Conservation (phyloP, 2,888 invertebrate genomes). For the Xestia rhomboidea region DNA sequence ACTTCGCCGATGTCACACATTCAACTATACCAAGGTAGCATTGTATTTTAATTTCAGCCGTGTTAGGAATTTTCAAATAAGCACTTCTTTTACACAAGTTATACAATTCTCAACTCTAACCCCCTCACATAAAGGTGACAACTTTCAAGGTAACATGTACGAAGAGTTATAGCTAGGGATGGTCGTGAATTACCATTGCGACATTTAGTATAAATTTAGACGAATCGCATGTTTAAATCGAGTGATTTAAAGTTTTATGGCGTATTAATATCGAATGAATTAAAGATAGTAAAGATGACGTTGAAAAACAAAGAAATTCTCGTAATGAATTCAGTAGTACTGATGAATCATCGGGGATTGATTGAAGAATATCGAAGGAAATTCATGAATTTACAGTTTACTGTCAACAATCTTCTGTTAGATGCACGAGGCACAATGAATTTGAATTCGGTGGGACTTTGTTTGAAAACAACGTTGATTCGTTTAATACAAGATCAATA, state of each 20-base stretch:
- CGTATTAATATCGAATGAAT: constrained; percentile 64
- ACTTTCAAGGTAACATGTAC: constrained; percentile 47
- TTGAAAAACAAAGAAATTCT: constrained; percentile 14
- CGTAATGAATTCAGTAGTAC: not conserved
- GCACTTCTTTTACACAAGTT: constrained; percentile 63
- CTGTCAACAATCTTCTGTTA: not conserved
- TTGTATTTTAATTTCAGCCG: constrained; percentile 88
- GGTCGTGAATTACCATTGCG: constrained; percentile 68
- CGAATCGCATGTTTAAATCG: constrained; percentile 67
- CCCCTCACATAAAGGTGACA: constrained; percentile 51
- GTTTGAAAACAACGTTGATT: not conserved
- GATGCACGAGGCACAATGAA: not conserved
- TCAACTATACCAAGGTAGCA: constrained; percentile 81
- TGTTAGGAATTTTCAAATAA: constrained; percentile 84
- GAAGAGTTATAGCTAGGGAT: constrained; percentile 61
- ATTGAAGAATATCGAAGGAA: not conserved
- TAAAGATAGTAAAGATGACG: constrained; percentile 53
- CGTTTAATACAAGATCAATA: not conserved
- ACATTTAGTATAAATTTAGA: constrained; percentile 74
- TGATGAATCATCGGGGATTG: constrained; percentile 24
- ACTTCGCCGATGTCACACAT: constrained; percentile 85
- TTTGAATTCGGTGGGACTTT: not conserved
- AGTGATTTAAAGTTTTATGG: constrained; percentile 66
- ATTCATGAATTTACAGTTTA: constrained; percentile 2
- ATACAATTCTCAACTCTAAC: constrained; percentile 61